Base-by-base conservation (phyloP, 1,140 invertebrate species). In the Helicoverpa zea region DNA sequence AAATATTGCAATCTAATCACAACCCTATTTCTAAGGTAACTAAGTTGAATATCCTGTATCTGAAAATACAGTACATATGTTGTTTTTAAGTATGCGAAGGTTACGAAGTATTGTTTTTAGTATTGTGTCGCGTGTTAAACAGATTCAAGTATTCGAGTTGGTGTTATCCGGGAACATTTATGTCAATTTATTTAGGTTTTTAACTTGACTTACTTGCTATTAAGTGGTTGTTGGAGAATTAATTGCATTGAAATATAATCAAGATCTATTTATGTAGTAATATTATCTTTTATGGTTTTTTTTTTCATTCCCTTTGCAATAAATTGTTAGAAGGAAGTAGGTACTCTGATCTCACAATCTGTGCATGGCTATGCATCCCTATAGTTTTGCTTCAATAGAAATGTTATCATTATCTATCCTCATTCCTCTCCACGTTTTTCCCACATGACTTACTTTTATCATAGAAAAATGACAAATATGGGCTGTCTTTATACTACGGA, bases 121-220 rank as follows among this genome's bases (percentile, higher is more conserved):
- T 61, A 63, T 61, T 18, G 58, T 75, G 73, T 75, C 58, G 58
- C 58, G 73, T 75, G 73, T 51, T 61, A 61, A 75, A 51, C 43
- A 75, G 56, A 75, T 75, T 75, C 73, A 63, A 59, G 73, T 63
- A 75, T 63, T 75, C 73, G 58, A 75, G 10, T 61, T 49, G 29
- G 16, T 63, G 73, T 61, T 61, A 73, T 35, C 70, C 70, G 70
- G 70, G 70, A 35, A 73, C 52, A 73, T 73, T 73, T 35, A 56
- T 73, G 52, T 43, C 29, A 18, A 73, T 73, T 73, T 58, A 73
- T 73, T 58, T 73, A 73, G 23, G 68, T 30, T n/a, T 29, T 2
- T 2, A 23, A 51, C 4, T 47, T 51, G 51, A 56, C 52, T 58
- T 12, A 13, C 10, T 58, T 58, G 16, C 23, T 54, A 54, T 54